Base-by-base conservation (phyloP, 2,888 invertebrate genomes). In the Girardia tigrina region DNA sequence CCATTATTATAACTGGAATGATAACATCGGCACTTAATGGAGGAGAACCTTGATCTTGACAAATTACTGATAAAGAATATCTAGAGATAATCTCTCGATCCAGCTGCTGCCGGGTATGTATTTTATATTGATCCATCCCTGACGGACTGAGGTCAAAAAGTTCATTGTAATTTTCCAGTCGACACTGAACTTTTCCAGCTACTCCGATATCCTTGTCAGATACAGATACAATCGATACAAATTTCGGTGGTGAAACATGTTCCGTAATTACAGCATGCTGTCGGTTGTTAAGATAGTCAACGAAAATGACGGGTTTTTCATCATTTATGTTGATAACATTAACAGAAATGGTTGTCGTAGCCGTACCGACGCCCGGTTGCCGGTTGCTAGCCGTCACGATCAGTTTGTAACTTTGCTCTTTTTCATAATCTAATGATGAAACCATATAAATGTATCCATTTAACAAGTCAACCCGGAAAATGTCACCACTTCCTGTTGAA, bases 291-390 rank as follows among this genome's bases (percentile, higher is more conserved):
- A 75, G 26, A 73, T 75, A 75, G 23, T 75, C 75, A 12, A 75
- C 28, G 8, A 71, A 71, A 28, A 75, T 71, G 4, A 29, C 26
- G 1, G 75, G 75, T 20, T 23, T 74, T 75, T 75, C 75, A 73
- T 75, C 75, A 42, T 75, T 75, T 16, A 36, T 73, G 29, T 75
- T 72, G 27, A 75, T 29, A 26, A 75, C 75, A 72, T 36, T 71
- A 29, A 75, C 42, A 1, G 56, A 26, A 1, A 74, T 26, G 6
- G 42, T 74, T 8, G 74, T 69, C 1, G 74, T 74, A 12, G 74
- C 42, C 16, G 74, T 42, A 56, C 20, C 23, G 14, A 69, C 42
- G 16, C 56, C 42, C 23, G 42, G 42, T 26, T 16, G 26, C 14
- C 42, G 27, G 29, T 75, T 70, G 28, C 70, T 71, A 16, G 75